Evolutionary conservation across 2,888 invertebrate species (phyloP).

Genomic region (Ormyrus nitidulus): DNA sequence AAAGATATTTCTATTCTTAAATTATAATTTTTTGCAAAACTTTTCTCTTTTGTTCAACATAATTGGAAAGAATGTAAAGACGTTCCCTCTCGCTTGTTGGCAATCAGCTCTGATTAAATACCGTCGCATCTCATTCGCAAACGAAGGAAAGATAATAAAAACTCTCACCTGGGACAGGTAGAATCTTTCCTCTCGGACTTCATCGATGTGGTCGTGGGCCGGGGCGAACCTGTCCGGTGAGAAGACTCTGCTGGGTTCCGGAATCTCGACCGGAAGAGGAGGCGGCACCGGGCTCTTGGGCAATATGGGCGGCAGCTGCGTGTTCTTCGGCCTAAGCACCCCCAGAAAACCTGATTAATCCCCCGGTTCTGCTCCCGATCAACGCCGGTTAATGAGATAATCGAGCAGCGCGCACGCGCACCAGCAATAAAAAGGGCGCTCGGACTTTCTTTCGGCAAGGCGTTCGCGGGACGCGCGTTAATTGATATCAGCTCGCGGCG

Average conservation of each 20-base stretch:
- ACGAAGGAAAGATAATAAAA: background rate
- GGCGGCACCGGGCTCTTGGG: slow-evolving; percentile 73
- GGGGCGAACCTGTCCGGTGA: slow-evolving; percentile 65
- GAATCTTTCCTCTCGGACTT: slow-evolving; percentile 71
- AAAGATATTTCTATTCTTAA: too few species aligned
- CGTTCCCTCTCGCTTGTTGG: too few species aligned
- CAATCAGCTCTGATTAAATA: too few species aligned
- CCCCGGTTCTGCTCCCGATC: background rate
- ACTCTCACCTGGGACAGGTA: slow-evolving; percentile 71
- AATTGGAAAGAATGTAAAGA: too few species aligned
- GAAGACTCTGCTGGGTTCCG: slow-evolving; percentile 63
- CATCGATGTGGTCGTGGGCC: slow-evolving; percentile 70
- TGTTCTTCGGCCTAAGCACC: slow-evolving; percentile 61
- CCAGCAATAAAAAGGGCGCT: slow-evolving; percentile 2
- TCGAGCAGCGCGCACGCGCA: background rate
- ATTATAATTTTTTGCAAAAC: too few species aligned
- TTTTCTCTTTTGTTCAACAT: too few species aligned
- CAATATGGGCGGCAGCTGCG: slow-evolving; percentile 67
- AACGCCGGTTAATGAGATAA: background rate
- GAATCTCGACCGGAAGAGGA: slow-evolving; percentile 59
- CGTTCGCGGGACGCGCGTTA: background rate
- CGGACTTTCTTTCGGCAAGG: too few species aligned
- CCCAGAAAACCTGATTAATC: slow-evolving; percentile 17
- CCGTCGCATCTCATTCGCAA: too few species aligned
- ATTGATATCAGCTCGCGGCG: background rate